phyloP scores from a whole-genome alignment of 2,888 invertebrate genomes.

The Peribatodes rhomboidaria region DNA sequence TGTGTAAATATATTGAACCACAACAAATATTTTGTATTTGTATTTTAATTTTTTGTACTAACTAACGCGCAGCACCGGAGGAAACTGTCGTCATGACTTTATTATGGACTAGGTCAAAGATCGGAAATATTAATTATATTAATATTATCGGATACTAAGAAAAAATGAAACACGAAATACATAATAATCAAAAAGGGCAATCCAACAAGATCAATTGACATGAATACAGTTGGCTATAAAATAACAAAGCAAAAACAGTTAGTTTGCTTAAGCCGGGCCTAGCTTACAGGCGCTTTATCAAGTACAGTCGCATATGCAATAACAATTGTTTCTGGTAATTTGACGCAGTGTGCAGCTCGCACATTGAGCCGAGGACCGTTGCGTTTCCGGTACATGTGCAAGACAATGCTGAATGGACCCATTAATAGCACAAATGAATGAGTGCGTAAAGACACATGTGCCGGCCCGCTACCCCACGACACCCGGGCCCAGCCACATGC shows the following conservation, averaged over 20 bases:
- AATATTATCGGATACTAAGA: too few species aligned
- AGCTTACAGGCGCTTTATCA: slow-evolving; percentile 26
- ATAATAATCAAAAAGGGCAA: neutral
- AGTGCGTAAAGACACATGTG: slow-evolving; percentile 81
- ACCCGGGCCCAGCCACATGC: slow-evolving; percentile 66
- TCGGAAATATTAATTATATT: too few species aligned
- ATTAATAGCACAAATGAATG: slow-evolving; percentile 84
- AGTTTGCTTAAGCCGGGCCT: slow-evolving; percentile 10
- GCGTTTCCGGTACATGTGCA: slow-evolving; percentile 83
- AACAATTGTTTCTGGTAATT: slow-evolving; percentile 75
- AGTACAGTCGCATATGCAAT: slow-evolving; percentile 30
- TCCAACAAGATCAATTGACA: slow-evolving; percentile 4
- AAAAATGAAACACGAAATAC: neutral
- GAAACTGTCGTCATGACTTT: too few species aligned
- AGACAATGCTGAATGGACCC: slow-evolving; percentile 84
- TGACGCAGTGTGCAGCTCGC: slow-evolving; percentile 61
- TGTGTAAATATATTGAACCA: too few species aligned
- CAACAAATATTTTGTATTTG: too few species aligned
- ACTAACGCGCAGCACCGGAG: too few species aligned
- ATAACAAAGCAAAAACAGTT: slow-evolving; percentile 15
- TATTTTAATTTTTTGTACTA: too few species aligned
- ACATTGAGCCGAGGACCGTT: slow-evolving; percentile 48
- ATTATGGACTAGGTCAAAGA: too few species aligned
- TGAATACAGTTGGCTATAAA: slow-evolving; percentile 10
- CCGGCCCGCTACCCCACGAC: slow-evolving; percentile 66